Conservation (phyloP, 2,113 vertebrate genomes). For the Colaptes auratus region DNA sequence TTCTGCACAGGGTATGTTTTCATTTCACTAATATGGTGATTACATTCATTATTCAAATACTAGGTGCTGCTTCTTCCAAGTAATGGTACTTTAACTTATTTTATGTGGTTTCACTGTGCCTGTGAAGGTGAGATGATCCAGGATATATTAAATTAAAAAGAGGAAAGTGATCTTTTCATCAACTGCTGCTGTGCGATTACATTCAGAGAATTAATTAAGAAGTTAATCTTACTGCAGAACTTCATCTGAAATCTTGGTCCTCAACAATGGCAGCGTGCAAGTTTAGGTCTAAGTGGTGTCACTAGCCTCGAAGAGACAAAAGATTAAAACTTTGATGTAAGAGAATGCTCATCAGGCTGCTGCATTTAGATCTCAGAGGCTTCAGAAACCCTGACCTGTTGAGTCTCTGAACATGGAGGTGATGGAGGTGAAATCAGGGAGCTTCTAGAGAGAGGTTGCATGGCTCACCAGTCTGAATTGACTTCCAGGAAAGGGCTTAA, state of each 20-base stretch:
- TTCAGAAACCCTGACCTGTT: background rate
- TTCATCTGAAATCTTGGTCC: background rate
- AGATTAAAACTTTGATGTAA: background rate
- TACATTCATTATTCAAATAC: background rate
- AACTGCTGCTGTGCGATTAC: background rate
- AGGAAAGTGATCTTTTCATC: background rate
- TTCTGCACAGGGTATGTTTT: background rate
- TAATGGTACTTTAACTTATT: background rate
- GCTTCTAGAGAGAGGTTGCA: background rate
- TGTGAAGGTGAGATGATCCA: background rate
- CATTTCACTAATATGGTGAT: background rate
- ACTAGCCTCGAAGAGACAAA: background rate
- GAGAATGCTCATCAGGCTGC: background rate
- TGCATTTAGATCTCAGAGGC: background rate
- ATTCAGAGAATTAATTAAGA: background rate
- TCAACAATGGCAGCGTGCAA: background rate
- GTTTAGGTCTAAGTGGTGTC: background rate
- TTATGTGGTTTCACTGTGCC: background rate
- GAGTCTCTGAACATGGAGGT: background rate
- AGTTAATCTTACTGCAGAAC: background rate
- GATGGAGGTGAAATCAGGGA: accelerated
- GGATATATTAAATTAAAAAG: background rate
- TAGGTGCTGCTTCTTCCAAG: background rate
- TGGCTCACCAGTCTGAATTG: background rate
- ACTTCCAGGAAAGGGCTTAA: background rate